Evolutionary conservation across 1,140 invertebrate genomes (phyloP), one percentile per base, ranked within the genome.

Genomic region (Mamestra configurata): DNA sequence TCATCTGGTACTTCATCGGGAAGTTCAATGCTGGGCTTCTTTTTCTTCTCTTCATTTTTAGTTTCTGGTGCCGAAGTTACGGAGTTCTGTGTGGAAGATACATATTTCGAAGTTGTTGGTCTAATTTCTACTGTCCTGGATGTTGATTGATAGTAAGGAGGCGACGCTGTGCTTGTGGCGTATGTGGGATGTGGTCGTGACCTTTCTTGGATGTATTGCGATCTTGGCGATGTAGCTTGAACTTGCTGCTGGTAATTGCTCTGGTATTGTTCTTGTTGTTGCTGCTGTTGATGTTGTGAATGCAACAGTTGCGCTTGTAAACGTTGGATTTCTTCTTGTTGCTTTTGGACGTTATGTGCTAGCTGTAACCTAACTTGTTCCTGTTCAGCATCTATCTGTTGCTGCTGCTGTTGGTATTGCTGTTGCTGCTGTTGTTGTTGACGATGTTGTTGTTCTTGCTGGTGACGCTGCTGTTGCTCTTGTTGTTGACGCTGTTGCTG

Each of bases 1-100:
- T 98, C 98, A 73, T 98, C 97, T 1, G 98, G 98, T 7, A 98
- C 97, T 95, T 98, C 98, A 88, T 98, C 97, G 8, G 98, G 98
- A 24, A 98, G 93, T 89, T 97, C 96, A 51, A 96, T 94, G 20
- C 96, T 89, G 85, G 93, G 95, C 90, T 89, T 96, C 94, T 90
- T 96, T 94, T 80, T 95, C 88, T 87, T 96, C 89, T 88, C 95
- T 89, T 93, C 94, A 82, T 93, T 95, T 84, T 95, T 94, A 43
- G 92, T 86, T 84, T 94, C 92, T 40, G 94, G 87, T 73, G 94
- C 91, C 55, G 91, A 87, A 66, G 81, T 90, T 71, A 94, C 88
- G 7, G 91, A 91, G 46, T 93, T 95, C 31, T 80, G 46, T 20
- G 93, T 95, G 4, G 95, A 93, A 1, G 94, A 95, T 35, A 86